Base-by-base conservation (phyloP, 2,113 vertebrate species). In the Nibea albiflora region DNA sequence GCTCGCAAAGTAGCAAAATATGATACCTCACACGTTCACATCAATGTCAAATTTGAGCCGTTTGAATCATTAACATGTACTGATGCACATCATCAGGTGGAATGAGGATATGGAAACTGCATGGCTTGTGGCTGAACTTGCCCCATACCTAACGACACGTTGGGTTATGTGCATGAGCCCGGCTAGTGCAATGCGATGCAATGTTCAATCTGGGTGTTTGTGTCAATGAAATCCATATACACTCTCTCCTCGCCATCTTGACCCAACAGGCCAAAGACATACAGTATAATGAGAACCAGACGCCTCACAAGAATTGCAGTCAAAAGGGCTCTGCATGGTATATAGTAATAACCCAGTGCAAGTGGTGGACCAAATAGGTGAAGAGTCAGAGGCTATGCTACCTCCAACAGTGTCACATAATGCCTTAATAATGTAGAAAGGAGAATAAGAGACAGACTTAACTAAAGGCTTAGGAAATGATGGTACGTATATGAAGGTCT, bases 221-320 rank as follows among this genome's bases (percentile, higher is more conserved):
- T 78, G 46, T 70, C 31, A 70, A n/a, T 62, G 7, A 62, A 62
- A 73, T 20, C 66, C 14, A 10, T 7, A 49, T 53, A 73, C 9
- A n/a, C 1, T 1, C 8, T 6, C 63, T 24, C 17, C 19, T 22
- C 49, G 46, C 31, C 3, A 11, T 54, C 26, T 60, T 76, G 63
- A 76, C 67, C 77, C 76, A 64, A 58, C 50, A 44, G 67, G 67
- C 52, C 58, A 63, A 60, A 76, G 57, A 76, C 47, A 61, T n/a
- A 44, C 58, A 49, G 53, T 42, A 39, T 83, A 76, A 80, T 83
- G 71, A 83, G 85, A 72, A 54, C 46, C 50, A 83, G 73, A 50
- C 54, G 47, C 53, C 60, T 31, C 47, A 7, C 64, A 22, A 39
- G 35, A 47, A 68, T 44, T 46, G 20, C 46, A 56, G 42, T 57